A percentile compares a stretch with the other conserved stretches of the same genome.
These are phyloP conservation scores for Mesocricetus auratus DNA, from an alignment of 2,113 vertebrate genomes.

Conservation along the genomic window DNA sequence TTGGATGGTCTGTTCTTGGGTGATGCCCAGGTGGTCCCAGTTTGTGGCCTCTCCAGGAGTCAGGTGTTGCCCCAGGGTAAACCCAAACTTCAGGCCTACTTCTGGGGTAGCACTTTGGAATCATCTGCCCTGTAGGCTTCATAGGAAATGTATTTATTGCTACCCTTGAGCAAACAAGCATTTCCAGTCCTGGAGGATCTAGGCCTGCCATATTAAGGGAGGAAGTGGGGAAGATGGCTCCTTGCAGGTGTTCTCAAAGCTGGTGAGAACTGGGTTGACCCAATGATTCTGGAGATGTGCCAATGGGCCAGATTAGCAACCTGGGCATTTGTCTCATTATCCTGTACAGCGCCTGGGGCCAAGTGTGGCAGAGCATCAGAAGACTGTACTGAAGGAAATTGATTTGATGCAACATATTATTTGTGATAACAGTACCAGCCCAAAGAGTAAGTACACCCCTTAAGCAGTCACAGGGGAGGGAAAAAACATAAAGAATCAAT, in stretches of 20 bases:
- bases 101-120: not conserved
- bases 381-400: not conserved
- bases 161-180: not conserved
- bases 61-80: too few relatives aligned
- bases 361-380: not conserved
- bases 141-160: not conserved
- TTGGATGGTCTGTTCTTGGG: too few relatives aligned
- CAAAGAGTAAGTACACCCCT: not conserved
- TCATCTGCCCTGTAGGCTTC: not conserved
- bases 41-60: too few relatives aligned
- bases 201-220: fast-evolving
- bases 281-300: not conserved
- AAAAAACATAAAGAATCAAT: not conserved
- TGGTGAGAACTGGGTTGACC: not conserved
- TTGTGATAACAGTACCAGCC: not conserved
- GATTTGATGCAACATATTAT: not conserved
- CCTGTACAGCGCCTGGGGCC: not conserved
- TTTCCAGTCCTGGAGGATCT: not conserved
- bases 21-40: too few relatives aligned
- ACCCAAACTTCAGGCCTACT: too few relatives aligned
- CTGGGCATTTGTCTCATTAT: not conserved
- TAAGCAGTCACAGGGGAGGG: not conserved
- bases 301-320: not conserved
- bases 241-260: not conserved
- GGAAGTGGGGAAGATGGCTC: not conserved